Evolutionary conservation across 2,888 invertebrate genomes (phyloP).

Genomic region (Alloscopus bannaensis): DNA sequence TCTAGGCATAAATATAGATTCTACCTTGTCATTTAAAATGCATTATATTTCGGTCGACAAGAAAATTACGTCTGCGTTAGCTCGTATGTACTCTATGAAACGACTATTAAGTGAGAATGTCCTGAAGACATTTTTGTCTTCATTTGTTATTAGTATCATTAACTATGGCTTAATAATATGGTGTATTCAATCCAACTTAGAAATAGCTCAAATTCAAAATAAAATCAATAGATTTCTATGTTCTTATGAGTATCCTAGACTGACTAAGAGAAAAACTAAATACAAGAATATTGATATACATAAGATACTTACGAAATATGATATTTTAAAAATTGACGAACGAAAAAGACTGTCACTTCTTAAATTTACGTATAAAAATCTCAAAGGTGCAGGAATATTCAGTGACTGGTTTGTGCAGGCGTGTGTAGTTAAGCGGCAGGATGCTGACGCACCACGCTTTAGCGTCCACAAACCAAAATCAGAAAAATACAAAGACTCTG

Average conservation of each 20-base stretch:
- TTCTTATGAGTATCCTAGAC: not conserved
- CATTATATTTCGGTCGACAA: slow-evolving; percentile 8
- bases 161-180: slow-evolving; percentile 38
- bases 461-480: not conserved
- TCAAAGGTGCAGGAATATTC: not conserved
- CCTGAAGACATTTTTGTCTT: slow-evolving; percentile 29
- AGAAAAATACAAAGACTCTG: not conserved
- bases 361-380: slow-evolving; percentile 4
- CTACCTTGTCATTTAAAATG: slow-evolving; percentile 1
- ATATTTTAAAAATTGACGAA: not conserved
- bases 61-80: slow-evolving; percentile 17
- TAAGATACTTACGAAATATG: not conserved
- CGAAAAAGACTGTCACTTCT: not conserved
- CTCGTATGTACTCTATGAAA: slow-evolving; percentile 18
- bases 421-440: not conserved
- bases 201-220: slow-evolving; percentile 9
- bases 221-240: slow-evolving; percentile 19
- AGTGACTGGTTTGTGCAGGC: not conserved
- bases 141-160: slow-evolving; percentile 17
- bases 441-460: not conserved
- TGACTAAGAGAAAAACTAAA: not conserved
- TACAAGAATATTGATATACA: not conserved
- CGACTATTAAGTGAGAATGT: slow-evolving; percentile 18
- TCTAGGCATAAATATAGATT: slow-evolving; percentile 26
- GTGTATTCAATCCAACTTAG: slow-evolving; percentile 11